phyloP scores from a whole-genome alignment of 2,113 vertebrate genomes.

The Todiramphus chloris region DNA sequence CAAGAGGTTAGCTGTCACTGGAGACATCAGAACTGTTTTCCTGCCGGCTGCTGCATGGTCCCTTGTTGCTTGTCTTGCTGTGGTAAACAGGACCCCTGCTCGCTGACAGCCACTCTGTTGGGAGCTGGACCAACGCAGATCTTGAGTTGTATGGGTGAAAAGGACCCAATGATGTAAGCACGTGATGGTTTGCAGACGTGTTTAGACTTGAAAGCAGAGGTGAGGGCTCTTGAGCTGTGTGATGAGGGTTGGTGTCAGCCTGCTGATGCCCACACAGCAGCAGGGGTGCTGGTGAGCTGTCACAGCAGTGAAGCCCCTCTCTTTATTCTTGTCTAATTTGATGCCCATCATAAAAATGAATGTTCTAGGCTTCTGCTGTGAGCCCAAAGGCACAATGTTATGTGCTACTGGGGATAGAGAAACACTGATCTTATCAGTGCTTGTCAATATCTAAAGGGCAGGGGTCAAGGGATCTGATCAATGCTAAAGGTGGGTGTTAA shows the following conservation, averaged over 20 bases:
- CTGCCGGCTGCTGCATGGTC: not conserved
- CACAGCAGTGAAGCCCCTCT: not conserved
- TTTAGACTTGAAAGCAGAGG: not conserved
- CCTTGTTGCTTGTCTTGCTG: not conserved
- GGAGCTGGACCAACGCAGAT: not conserved
- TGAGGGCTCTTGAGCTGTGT: not conserved
- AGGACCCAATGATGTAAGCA: not conserved
- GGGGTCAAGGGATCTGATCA: not conserved
- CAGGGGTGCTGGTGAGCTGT: not conserved
- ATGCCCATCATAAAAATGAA: fast-evolving
- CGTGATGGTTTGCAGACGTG: not conserved
- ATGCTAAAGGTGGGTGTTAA: not conserved
- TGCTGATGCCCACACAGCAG: not conserved
- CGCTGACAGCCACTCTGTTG: not conserved
- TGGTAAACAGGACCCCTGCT: not conserved
- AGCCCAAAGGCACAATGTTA: not conserved
- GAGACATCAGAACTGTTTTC: not conserved
- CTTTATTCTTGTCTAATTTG: not conserved
- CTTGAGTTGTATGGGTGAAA: not conserved
- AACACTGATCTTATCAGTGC: not conserved
- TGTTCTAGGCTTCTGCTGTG: not conserved
- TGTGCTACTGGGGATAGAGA: not conserved
- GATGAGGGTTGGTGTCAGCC: not conserved
- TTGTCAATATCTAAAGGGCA: not conserved
- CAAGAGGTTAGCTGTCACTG: not conserved